These are phyloP conservation scores for Pangasianodon hypophthalmus DNA, from an alignment of 2,113 vertebrate species.

Conservation along the genomic window DNA sequence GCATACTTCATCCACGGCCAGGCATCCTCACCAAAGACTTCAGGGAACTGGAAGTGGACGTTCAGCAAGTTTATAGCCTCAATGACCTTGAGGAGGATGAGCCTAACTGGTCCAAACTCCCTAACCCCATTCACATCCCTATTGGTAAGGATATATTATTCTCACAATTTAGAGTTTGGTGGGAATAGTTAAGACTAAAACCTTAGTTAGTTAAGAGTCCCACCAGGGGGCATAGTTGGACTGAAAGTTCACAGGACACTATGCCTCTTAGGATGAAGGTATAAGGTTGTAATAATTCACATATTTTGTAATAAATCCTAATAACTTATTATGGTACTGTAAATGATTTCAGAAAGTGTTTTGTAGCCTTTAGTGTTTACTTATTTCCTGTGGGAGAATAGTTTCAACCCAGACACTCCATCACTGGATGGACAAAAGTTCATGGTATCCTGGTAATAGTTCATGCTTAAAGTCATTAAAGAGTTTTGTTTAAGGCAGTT, in stretches of 20 bases:
- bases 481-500: not conserved
- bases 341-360: not conserved
- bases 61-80: slow-evolving; percentile 84
- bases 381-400: not conserved
- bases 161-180: not conserved
- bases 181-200: not conserved
- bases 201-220: not conserved
- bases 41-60: slow-evolving; percentile 79
- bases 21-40: slow-evolving; percentile 87
- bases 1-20: slow-evolving; percentile 80
- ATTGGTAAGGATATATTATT: slow-evolving; percentile 71
- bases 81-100: slow-evolving; percentile 87
- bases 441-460: not conserved
- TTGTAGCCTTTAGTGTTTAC: not conserved
- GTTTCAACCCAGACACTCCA: not conserved
- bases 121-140: slow-evolving; percentile 58
- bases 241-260: not conserved
- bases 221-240: not conserved
- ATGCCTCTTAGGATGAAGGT: not conserved
- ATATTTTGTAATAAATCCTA: not conserved
- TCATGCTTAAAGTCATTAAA: not conserved
- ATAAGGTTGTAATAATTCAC: not conserved
- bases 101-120: slow-evolving; percentile 68
- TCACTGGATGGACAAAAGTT: not conserved
- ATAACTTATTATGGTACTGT: not conserved